A percentile compares a stretch with the other conserved stretches of the same genome.
phyloP scores from a whole-genome alignment of 2,113 vertebrate species.

The Meleagris gallopavo region DNA sequence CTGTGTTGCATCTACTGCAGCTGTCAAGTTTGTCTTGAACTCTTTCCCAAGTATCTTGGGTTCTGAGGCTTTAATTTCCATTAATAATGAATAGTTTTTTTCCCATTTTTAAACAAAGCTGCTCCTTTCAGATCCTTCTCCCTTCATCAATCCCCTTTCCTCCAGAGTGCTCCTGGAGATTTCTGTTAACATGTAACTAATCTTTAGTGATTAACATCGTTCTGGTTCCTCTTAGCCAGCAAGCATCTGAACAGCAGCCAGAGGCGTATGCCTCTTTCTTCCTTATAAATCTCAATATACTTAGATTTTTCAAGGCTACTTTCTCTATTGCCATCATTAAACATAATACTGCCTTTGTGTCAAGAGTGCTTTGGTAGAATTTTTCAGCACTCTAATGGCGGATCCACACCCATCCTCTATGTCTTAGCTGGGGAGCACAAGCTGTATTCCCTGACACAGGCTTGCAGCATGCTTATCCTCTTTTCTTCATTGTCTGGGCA shows the following conservation, averaged over 20 bases:
- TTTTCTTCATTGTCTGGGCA: neutral
- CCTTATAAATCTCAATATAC: neutral
- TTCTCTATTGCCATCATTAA: neutral
- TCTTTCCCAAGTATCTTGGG: neutral
- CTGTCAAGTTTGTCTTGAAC: neutral
- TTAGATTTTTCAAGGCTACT: neutral
- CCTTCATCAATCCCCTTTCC: neutral
- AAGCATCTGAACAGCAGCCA: neutral
- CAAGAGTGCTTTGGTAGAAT: neutral
- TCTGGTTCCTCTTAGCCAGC: neutral
- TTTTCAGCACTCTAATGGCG: neutral
- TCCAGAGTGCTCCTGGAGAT: neutral
- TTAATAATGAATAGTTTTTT: neutral
- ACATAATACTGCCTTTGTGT: neutral
- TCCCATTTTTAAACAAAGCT: neutral
- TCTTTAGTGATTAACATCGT: neutral
- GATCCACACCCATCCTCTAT: neutral
- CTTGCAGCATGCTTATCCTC: neutral
- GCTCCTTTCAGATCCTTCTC: neutral
- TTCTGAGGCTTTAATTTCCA: neutral
- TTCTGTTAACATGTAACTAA: neutral
- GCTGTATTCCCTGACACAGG: neutral
- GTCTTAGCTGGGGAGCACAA: neutral
- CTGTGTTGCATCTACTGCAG: neutral
- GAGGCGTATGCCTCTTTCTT: neutral